Base-by-base conservation (phyloP, 2,113 vertebrate genomes). In the Chamaea fasciata region DNA sequence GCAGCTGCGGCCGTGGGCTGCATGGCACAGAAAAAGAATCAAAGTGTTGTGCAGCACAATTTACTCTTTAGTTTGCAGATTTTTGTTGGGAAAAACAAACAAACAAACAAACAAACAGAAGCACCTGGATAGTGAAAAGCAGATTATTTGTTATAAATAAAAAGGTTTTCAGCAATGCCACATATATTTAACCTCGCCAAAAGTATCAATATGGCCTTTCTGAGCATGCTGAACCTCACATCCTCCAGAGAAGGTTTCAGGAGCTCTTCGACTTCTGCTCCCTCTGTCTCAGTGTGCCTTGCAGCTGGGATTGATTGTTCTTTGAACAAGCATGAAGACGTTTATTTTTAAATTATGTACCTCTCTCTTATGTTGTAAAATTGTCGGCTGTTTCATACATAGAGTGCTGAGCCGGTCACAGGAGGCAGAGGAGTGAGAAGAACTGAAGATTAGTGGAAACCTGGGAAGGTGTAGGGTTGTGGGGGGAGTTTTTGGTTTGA, bases 41-140 rank as follows among this genome's bases (percentile, higher is more conserved):
- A 46, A 50, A 59, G 31, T 56, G 18, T 23, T 41, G 5, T 90
- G 37, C 41, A 80, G 50, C 18, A 33, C n/a, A 49, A 9, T 20
- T 35, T 22, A 42, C 10, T 78, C 74, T 19, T 46, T 26, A 19
- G 11, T 50, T 53, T 75, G 28, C 11, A 83, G 18, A 14, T 42
- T 3, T 16, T 22, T 41, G 14, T 7, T 63, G 30, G 16, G 0
- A 31, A 63, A n/a, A n/a, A n/a, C n/a, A n/a, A n/a, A n/a, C n/a
- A n/a, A n/a, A n/a, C n/a, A n/a, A n/a, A n/a, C n/a, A n/a, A n/a
- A n/a, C n/a, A n/a, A 24, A 6, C 63, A 30, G n/a, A 68, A 17
- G 4, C 24, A 11, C 20, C 8, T 35, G 30, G 30, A 6, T 39
- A 44, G 42, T 22, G 41, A 64, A 50, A 69, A 90, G 17, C 28